phyloP scores from a whole-genome alignment of 2,888 invertebrate species.

The Parelbella ahira region DNA sequence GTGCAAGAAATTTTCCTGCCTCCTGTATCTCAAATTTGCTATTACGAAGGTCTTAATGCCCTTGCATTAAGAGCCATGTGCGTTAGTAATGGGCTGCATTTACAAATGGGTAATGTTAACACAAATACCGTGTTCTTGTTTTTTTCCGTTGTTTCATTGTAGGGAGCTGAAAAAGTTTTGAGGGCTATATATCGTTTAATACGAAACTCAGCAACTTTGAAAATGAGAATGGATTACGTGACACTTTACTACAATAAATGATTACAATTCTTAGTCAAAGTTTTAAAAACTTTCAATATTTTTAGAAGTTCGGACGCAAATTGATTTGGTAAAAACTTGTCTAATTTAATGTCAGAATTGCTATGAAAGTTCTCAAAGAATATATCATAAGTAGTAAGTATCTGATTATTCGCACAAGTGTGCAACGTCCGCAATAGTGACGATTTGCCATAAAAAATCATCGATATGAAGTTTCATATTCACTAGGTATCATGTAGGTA shows the following conservation, averaged over 20 bases:
- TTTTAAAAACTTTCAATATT: slow-evolving; percentile 13
- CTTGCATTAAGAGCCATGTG: slow-evolving; percentile 33
- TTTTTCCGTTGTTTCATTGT: slow-evolving; percentile 41
- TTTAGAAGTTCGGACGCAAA: slow-evolving; percentile 11
- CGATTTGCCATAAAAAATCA: too few species aligned
- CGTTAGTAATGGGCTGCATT: slow-evolving; percentile 18
- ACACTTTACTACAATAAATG: slow-evolving; percentile 31
- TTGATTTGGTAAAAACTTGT: slow-evolving; percentile 15
- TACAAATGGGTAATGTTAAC: slow-evolving; percentile 39
- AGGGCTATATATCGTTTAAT: slow-evolving; percentile 48
- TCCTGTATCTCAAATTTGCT: slow-evolving; percentile 35
- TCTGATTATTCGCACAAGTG: too few species aligned
- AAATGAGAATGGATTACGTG: slow-evolving; percentile 36
- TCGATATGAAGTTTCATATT: too few species aligned
- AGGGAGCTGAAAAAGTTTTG: slow-evolving; percentile 44
- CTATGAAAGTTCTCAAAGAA: too few species aligned
- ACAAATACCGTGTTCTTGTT: slow-evolving; percentile 48
- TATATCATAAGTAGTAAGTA: too few species aligned
- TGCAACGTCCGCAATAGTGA: too few species aligned
- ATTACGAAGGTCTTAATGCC: slow-evolving; percentile 31
- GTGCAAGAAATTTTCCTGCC: slow-evolving; percentile 48
- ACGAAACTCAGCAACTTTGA: slow-evolving; percentile 33
- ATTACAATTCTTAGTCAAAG: slow-evolving; percentile 15
- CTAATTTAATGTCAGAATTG: slow-evolving; percentile 17
- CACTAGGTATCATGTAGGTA: too few species aligned